Evolutionary conservation across 2,888 invertebrate genomes (phyloP).

Genomic region (Pantelozetes paolii): DNA sequence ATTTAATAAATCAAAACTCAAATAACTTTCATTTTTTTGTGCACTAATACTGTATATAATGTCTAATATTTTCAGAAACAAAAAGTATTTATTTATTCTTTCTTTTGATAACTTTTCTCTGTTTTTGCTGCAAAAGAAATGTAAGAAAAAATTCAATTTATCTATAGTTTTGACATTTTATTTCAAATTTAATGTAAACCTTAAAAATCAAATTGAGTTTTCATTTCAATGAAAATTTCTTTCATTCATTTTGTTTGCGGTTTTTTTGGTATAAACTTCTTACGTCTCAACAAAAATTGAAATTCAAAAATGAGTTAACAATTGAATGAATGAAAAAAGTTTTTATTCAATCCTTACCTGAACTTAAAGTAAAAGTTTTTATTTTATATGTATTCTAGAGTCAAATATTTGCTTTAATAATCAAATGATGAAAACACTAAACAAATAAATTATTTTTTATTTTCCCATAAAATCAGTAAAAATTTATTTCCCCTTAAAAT

Average conservation of each 20-base stretch:
- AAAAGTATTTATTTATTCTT: too few species aligned
- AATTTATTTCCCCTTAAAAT: background rate
- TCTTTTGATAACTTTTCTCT: background rate
- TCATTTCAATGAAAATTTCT: too few species aligned
- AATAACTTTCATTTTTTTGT: background rate
- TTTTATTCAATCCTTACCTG: background rate
- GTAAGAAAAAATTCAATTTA: background rate
- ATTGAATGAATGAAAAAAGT: constrained; percentile 5
- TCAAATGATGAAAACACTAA: background rate
- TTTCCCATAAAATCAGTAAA: background rate
- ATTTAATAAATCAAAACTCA: background rate
- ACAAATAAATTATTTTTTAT: background rate
- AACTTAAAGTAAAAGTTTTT: background rate
- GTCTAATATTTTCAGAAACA: too few species aligned
- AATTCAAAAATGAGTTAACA: background rate
- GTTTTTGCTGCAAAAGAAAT: too few species aligned
- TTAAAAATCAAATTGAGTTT: background rate
- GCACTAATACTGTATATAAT: background rate
- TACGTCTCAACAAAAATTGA: background rate
- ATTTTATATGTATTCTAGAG: background rate
- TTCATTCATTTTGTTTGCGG: background rate
- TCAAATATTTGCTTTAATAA: background rate
- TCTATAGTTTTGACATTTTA: background rate
- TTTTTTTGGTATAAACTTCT: background rate
- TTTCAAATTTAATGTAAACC: background rate